Evolutionary conservation across 2,113 vertebrate species (phyloP).

Genomic region (Nothocercus nigrocapillus): DNA sequence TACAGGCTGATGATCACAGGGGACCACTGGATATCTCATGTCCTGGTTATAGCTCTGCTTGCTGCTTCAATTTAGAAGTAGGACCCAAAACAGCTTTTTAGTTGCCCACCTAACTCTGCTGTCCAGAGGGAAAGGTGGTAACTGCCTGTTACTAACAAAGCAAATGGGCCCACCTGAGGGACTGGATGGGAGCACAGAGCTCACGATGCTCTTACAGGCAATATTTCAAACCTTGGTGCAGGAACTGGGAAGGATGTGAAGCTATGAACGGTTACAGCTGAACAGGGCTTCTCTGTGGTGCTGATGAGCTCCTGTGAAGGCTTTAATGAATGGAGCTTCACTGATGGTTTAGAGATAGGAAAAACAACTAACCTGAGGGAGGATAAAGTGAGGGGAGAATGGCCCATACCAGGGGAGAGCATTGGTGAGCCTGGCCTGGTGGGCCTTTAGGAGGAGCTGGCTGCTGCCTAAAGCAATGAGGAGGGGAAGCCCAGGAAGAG

Average conservation of each 20-base stretch:
- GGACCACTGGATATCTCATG: fast-evolving
- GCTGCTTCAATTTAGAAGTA: fast-evolving
- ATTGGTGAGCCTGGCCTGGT: neutral
- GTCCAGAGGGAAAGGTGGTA: neutral
- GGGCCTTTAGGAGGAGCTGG: neutral
- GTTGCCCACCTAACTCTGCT: neutral
- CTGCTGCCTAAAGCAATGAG: neutral
- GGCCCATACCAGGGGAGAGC: fast-evolving
- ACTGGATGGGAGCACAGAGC: neutral
- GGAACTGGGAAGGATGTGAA: neutral
- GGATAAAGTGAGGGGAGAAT: neutral
- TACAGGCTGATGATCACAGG: neutral
- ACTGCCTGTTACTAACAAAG: neutral
- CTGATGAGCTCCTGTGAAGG: conserved; percentile 6
- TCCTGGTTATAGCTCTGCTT: neutral
- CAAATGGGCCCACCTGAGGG: neutral
- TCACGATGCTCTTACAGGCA: neutral
- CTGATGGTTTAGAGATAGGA: conserved; percentile 45
- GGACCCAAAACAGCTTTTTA: fast-evolving
- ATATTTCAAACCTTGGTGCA: fast-evolving
- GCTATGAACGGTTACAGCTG: neutral
- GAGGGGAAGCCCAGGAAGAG: fast-evolving
- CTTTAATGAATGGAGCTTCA: conserved; percentile 38
- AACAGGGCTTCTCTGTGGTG: neutral
- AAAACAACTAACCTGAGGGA: conserved; percentile 45